A percentile compares a stretch with the other conserved stretches of the same genome.
These are phyloP conservation scores for Scomber japonicus DNA, from an alignment of 2,113 vertebrate genomes.

Conservation along the genomic window DNA sequence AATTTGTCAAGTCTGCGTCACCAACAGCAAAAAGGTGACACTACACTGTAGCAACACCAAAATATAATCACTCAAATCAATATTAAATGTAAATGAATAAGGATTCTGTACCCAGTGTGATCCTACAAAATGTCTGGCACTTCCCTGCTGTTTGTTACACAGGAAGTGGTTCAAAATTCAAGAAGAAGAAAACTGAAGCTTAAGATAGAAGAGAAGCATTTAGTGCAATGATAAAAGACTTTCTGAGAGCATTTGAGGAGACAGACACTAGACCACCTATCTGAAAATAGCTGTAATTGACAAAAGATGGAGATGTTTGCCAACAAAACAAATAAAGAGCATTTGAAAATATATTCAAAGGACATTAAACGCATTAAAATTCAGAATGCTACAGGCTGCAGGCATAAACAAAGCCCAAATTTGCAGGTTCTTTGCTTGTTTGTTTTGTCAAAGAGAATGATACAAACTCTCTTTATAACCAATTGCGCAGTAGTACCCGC, in stretches of 20 bases:
- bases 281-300: constrained; percentile 31
- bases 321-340: constrained; percentile 53
- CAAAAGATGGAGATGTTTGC: constrained; percentile 17
- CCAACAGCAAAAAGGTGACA: not conserved
- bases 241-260: constrained; percentile 21
- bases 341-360: constrained; percentile 61
- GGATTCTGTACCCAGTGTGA: not conserved
- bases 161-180: not conserved
- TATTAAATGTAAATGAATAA: not conserved
- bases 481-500: not conserved
- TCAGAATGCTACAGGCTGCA: constrained; percentile 54
- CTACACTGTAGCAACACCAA: not conserved
- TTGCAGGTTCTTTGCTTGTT: constrained; percentile 55
- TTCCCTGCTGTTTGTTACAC: too few species aligned
- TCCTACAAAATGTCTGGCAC: too few species aligned
- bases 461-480: constrained; percentile 20
- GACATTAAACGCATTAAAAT: constrained; percentile 53
- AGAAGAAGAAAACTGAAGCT: not conserved
- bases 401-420: constrained; percentile 66
- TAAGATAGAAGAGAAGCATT: constrained; percentile 23
- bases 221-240: constrained; percentile 8
- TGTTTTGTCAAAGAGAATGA: constrained; percentile 61
- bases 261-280: constrained; percentile 11
- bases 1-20: not conserved
- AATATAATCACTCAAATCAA: not conserved